Evolutionary conservation across 2,797 vertebrate genomes (phyloP).

Genomic region (Neostethus bicornis): DNA sequence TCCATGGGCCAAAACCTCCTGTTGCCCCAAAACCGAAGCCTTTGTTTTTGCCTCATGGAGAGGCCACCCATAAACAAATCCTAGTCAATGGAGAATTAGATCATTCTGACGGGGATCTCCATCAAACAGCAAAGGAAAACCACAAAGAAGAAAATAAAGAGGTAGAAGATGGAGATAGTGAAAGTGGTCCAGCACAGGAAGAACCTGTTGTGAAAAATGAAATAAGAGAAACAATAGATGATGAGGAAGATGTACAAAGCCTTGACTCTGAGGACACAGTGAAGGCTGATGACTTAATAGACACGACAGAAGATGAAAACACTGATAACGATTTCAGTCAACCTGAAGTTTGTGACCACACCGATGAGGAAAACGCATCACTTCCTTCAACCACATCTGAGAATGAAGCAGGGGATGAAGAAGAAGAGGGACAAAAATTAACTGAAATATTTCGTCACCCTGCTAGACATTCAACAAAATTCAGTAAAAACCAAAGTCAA

Average conservation of each 20-base stretch:
- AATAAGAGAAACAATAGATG: constrained; percentile 36
- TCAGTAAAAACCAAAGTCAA: constrained; percentile 41
- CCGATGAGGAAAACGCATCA: constrained; percentile 48
- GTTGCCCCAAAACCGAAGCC: constrained; percentile 91
- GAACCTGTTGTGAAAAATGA: constrained; percentile 29
- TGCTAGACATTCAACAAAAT: constrained; percentile 28
- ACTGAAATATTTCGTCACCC: constrained; percentile 30
- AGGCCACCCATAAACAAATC: constrained; percentile 76
- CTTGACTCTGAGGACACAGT: constrained; percentile 63
- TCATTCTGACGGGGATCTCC: constrained; percentile 69
- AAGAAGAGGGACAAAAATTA: constrained; percentile 38
- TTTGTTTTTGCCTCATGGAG: constrained; percentile 64
- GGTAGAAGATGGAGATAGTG: constrained; percentile 27
- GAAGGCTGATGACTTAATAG: constrained; percentile 59
- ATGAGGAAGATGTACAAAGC: constrained; percentile 54
- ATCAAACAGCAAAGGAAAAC: constrained; percentile 54
- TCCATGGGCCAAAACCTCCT: constrained; percentile 88
- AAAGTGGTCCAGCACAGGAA: constrained; percentile 19
- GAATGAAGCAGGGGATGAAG: constrained; percentile 49
- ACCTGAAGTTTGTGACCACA: constrained; percentile 39
- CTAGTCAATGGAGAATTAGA: constrained; percentile 84
- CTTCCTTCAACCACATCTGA: constrained; percentile 40
- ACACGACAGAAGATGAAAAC: constrained; percentile 68
- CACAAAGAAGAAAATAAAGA: constrained; percentile 54
- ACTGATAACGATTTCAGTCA: constrained; percentile 61